Percentiles rank a stretch among this genome's conserved stretches.
Evolutionary conservation across 2,797 vertebrate species (phyloP).

Genomic region (Carduelis carduelis): DNA sequence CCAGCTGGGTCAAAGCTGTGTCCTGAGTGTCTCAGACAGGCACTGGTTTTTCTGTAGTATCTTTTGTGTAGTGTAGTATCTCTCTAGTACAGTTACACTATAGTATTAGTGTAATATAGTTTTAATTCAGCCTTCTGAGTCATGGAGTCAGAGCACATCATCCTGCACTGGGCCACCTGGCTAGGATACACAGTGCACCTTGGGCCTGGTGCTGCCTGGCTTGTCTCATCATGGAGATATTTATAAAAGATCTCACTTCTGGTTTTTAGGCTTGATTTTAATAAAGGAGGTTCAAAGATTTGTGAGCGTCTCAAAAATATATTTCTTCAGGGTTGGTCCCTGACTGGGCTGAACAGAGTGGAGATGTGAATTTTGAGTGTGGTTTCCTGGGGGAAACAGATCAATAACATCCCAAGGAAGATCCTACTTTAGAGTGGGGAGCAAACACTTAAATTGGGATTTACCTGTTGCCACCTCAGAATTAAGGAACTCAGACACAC

Average conservation of each 20-base stretch:
- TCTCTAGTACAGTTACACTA: neutral
- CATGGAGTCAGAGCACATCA: neutral
- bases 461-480: neutral
- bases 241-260: neutral
- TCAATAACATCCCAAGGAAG: neutral
- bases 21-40: neutral
- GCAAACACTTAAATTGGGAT: neutral
- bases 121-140: neutral
- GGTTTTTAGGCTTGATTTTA: neutral
- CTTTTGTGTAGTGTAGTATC: neutral
- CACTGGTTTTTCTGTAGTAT: neutral
- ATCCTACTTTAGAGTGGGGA: neutral
- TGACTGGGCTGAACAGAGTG: neutral
- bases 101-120: neutral
- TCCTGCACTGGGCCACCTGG: neutral
- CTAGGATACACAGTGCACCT: rapidly evolving
- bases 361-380: neutral
- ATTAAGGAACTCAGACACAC: neutral
- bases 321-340: neutral
- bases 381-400: neutral
- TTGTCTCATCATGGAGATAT: rapidly evolving
- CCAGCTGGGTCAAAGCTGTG: neutral
- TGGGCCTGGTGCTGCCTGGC: neutral
- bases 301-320: neutral
- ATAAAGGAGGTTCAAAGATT: neutral